Base-by-base conservation (phyloP, 1,140 invertebrate genomes). In the Trichonephila clavata region DNA sequence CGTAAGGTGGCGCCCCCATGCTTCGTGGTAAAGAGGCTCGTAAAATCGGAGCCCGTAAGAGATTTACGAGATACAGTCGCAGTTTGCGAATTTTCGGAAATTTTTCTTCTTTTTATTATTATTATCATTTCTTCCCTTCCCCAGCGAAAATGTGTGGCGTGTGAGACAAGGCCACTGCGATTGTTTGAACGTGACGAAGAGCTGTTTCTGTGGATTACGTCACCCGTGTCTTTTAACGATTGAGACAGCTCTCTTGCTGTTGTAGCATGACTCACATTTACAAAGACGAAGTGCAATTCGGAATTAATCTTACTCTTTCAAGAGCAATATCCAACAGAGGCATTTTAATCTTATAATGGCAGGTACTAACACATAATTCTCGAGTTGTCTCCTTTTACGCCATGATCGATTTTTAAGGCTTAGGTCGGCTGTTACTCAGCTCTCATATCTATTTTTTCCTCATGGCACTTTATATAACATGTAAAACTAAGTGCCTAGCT, bases 21-120 rank as follows among this genome's bases (percentile, higher is more conserved):
- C 18, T 65, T 87, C 59, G 87, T 43, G 63, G 87, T 21, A 65
- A 87, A 87, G 86, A 87, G 60, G 87, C 63, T 89, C 87, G 87
- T 89, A 89, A 89, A 84, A 68, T 89, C 87, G 87, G 65, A 32
- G 50, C 63, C 83, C 87, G 87, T 77, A 24, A 89, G 87, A 89
- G 61, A 71, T 89, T 89, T 89, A 89, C 87, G 61, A 71, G 63
- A 77, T 18, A 71, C 87, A 61, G 87, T 89, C 63, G 39, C 87
- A 89, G 87, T 89, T 71, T 24, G 87, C 61, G 87, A 89, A 77
- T 89, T 89, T 89, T 77, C 21, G 86, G 16, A 84, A 21, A n/a
- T 63, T 43, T 65, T 39, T 65, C 43, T 61, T 61, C 5, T 2
- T 50, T 50, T 50, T 50, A 5, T 50, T 50, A 50, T 50, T 50